Evolutionary conservation across 2,113 vertebrate species (phyloP), one percentile per base, ranked within the genome.

Genomic region (Leiothrix lutea): DNA sequence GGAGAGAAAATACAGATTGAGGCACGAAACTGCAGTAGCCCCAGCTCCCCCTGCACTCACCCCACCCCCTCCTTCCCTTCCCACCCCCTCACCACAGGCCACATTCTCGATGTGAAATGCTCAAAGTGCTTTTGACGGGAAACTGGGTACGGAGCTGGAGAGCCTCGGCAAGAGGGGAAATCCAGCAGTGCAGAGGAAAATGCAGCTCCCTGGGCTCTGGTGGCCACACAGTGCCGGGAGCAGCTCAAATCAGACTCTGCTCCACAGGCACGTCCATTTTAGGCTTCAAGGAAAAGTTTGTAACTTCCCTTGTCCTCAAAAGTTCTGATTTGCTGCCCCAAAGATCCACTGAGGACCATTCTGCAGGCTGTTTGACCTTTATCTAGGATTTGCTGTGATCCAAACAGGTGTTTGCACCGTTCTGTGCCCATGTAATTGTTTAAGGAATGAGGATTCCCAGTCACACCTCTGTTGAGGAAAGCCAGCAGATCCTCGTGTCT

Each of bases 41-140:
- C 67, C 71, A 93, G 94, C 87, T 92, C 91, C 88, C 66, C 74
- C 54, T 15, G 44, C 29, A 54, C 3, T 25, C 89, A 47, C 95
- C 50, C 94, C 94, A 57, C 96, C 90, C 78, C 91, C 91, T 89
- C 88, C 90, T 44, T 92, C 86, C 88, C 75, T 29, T 89, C 86
- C 93, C 91, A 70, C 94, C 92, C 90, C 88, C 86, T 80, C 45
- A 95, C 96, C 95, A 83, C 96, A 95, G 88, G 70, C 88, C 82
- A 9, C 23, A 12, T 33, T 87, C 48, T 80, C 3, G 24, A 50
- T 53, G 84, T 95, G 83, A 95, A 88, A 54, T 5, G 11, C 86
- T 58, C 26, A 2, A 3, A 31, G 62, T 6, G 75, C 60, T 72
- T 62, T 96, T 96, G 95, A 90, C 80, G 94, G 96, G 96, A 97